These are phyloP conservation scores for Riparia riparia DNA, from an alignment of 2,113 vertebrate species.

Conservation along the genomic window DNA sequence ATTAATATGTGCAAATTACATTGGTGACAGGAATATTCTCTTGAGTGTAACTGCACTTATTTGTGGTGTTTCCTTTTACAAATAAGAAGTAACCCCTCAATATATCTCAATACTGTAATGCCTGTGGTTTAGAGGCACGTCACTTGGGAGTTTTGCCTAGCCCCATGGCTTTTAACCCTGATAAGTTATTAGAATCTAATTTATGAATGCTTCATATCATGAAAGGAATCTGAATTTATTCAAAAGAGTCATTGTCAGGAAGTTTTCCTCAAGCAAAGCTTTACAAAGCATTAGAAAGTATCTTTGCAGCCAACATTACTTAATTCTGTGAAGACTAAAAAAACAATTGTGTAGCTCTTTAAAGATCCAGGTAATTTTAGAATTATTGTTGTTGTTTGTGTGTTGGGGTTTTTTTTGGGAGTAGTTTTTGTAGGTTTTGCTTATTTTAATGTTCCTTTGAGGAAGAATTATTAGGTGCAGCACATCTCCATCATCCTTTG, in stretches of 20 bases:
- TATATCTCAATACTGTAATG: neutral
- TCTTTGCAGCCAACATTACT: neutral
- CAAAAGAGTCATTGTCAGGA: neutral
- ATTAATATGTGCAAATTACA: neutral
- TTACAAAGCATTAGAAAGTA: neutral
- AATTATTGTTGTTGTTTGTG: neutral
- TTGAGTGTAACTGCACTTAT: neutral
- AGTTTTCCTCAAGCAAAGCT: neutral
- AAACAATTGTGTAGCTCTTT: neutral
- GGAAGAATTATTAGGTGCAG: neutral
- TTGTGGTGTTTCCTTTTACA: neutral
- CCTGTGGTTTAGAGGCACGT: neutral
- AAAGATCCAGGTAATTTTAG: neutral
- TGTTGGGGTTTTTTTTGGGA: fast-evolving
- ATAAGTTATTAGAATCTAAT: neutral
- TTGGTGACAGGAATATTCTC: neutral
- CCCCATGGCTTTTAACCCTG: neutral
- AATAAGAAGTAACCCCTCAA: neutral
- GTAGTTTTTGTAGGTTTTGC: neutral
- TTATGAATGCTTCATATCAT: neutral
- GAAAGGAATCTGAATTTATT: neutral
- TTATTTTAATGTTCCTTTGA: neutral
- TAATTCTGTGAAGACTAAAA: neutral
- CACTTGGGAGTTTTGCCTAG: neutral
- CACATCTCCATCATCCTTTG: neutral